Evolutionary conservation across 2,888 invertebrate genomes (phyloP), one percentile per base, ranked within the genome.

Genomic region (Agrochola circellaris): DNA sequence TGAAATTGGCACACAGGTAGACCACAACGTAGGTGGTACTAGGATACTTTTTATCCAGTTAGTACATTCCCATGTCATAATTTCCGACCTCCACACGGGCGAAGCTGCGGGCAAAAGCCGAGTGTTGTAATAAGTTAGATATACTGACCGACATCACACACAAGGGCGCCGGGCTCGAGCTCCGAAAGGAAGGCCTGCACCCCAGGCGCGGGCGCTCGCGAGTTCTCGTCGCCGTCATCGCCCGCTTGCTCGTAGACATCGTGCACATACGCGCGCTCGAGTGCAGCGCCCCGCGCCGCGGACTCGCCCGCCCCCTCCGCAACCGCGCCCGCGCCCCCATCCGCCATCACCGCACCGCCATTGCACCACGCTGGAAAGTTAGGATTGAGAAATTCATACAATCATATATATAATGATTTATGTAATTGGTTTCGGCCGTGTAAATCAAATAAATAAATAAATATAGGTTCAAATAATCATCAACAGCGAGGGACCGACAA

Each of bases 221-320:
- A 90, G 76, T 89, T 89, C 85, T 95, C 95, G 88, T 95, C 97
- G 74, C 95, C 97, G 62, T 97, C 95, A 90, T 98, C 98, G 88
- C 98, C 98, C 89, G 98, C 98, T 94, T 99, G 98, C 93, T 99
- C 99, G 97, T 99, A 99, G 86, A 99, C 99, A 96, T 99, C 98
- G 96, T 99, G 98, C 86, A 99, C 99, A 96, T 99, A 99, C 86
- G 99, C 98, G 95, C 95, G 95, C 91, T 96, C 96, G 88, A 95
- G 94, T 86, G 92, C 95, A 86, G 93, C 96, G 87, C 93, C 95
- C 82, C 93, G 93, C 85, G 94, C 94, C 87, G 94, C 95, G 64
- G 89, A 89, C 91, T 94, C 95, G 79, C 89, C 93, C 88, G 90
- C 92, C 69, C 89, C 90, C 89, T 88, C 88, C 86, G 89, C 88